Evolutionary conservation across 2,888 invertebrate genomes (phyloP), one percentile per base, ranked within the genome.

Genomic region (Athalia rosae): DNA sequence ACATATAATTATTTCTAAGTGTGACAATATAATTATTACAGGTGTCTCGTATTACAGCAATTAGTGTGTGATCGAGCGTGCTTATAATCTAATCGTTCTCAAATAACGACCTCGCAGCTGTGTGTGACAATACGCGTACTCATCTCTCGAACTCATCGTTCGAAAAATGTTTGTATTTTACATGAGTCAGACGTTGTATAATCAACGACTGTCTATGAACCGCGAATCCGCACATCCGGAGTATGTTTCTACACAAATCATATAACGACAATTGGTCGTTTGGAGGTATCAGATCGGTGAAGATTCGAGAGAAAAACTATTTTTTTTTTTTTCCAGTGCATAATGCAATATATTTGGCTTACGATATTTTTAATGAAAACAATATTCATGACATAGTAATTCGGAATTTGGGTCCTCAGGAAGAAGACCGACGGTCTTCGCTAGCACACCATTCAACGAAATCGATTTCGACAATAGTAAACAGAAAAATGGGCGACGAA

Each of bases 371-470:
- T 2, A 47, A n/a, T 63, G 45, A 8, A 47, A 3, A 13, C 50
- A n/a, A 28, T 4, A 8, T 45, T 7, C 8, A 61, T n/a, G n/a
- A 7, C 13, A 73, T 62, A 11, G 41, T 28, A 64, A 5, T 58
- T n/a, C n/a, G 11, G 76, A 1, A 11, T 45, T 47, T 7, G n/a
- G 13, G 4, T 61, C 15, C 61, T 11, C 48, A 61, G 67, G 67
- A 43, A 61, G 76, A 47, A 66, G 76, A 15, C 13, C 66, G 67
- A 41, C 67, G 48, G 59, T 67, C 45, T 9, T 61, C 7, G 61
- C 58, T 3, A 77, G 67, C 15, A 77, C 56, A 59, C 59, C 77
- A 13, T 77, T 77, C 50, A 77, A 61, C 45, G 53, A 61, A 50
- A 61, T n/a, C 56, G 67, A 77, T 11, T 77, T 77, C 13, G 48